Evolutionary conservation across 2,113 vertebrate species (phyloP), one percentile per base, ranked within the genome.

Genomic region (Mesoclemmys tuberculata): DNA sequence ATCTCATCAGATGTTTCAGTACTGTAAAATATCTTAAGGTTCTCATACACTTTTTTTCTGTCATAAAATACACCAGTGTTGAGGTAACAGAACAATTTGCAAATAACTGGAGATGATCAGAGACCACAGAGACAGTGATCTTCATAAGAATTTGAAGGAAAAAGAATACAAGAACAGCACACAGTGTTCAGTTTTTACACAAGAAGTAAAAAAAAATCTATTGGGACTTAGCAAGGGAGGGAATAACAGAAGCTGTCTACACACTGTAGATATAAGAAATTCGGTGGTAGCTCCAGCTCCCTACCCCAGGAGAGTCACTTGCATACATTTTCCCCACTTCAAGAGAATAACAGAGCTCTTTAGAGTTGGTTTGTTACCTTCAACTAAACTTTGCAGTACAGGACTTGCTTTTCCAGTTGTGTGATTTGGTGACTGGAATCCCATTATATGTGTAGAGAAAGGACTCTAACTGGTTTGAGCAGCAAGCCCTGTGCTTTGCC

Each of bases 381-480:
- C 83, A 81, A 56, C 85, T 87, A 83, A 31, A 74, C 51, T 71
- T 29, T 44, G 87, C 83, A 64, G 80, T 6, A 44, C 51, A 82
- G 85, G 0, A 44, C 51, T 0, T 91, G 94, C 54, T 87, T 87
- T 95, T 91, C 91, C 74, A 10, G 74, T 38, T 18, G 0, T 84
- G 83, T 58, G 91, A 80, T 74, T 97, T 74, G 80, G 85, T 87
- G 52, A 91, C 64, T 83, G 85, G 81, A 1, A 11, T 78, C 55
- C 91, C 95, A 92, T 85, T 88, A 93, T 2, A 71, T 58, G 61
- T 41, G 88, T 91, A 88, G 82, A 84, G 87, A 2, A 48, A 94
- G 87, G 86, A 83, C 48, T 61, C 68, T 93, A 54, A 92, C 92
- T 35, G 77, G 85, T 96, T 92, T 68, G 74, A 81, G 80, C 0